Evolutionary conservation across 2,113 vertebrate genomes (phyloP).

Genomic region (Caretta caretta): DNA sequence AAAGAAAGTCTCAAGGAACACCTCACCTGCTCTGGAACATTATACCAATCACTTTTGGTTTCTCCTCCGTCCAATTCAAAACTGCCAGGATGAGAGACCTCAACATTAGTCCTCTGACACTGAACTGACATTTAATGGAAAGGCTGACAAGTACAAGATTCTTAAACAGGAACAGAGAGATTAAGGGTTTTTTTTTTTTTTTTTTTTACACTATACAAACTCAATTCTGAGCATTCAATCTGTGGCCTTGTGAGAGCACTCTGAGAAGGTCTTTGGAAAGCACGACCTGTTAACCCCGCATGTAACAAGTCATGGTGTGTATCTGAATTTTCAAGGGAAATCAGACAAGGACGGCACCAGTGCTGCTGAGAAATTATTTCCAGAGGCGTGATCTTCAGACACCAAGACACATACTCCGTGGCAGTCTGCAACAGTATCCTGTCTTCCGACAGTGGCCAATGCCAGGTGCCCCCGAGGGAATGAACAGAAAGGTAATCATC

Average conservation of each 20-base stretch:
- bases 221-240: neutral
- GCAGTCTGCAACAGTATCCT: neutral
- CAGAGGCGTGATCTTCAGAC: neutral
- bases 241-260: neutral
- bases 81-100: neutral
- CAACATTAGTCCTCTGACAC: neutral
- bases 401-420: neutral
- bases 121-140: neutral
- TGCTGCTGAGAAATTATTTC: neutral
- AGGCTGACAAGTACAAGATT: neutral
- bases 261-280: neutral
- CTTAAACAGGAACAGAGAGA: neutral
- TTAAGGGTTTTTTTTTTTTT: neutral
- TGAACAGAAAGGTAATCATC: too few relatives aligned
- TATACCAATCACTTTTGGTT: neutral
- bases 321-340: neutral
- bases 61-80: neutral
- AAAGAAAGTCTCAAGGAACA: conserved; percentile 17
- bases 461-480: too few relatives aligned
- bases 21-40: neutral
- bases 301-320: neutral
- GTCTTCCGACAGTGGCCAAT: too few relatives aligned
- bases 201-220: neutral
- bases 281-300: neutral
- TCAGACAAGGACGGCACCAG: neutral